Evolutionary conservation across 2,888 invertebrate species (phyloP).

Genomic region (Galerucella pusilla): DNA sequence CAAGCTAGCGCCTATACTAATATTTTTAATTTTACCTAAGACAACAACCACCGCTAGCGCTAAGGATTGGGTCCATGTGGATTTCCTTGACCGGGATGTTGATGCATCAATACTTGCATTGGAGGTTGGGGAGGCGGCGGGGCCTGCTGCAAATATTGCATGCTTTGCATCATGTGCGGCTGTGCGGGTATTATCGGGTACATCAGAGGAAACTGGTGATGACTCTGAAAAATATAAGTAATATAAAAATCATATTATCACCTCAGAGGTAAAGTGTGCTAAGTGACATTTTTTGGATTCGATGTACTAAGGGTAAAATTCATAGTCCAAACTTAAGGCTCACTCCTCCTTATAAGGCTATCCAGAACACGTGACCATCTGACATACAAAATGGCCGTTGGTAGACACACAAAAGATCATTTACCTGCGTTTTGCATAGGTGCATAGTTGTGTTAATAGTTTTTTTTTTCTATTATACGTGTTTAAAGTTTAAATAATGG

Average conservation of each 20-base stretch:
- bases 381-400: too few relatives aligned
- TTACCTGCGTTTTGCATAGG: too few relatives aligned
- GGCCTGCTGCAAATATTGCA: constrained; percentile 67
- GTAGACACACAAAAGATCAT: too few relatives aligned
- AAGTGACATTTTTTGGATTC: too few relatives aligned
- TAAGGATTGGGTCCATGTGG: constrained; percentile 61
- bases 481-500: too few relatives aligned
- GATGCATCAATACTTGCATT: constrained; percentile 55
- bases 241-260: neutral
- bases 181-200: constrained; percentile 70
- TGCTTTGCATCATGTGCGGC: constrained; percentile 65
- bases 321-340: too few relatives aligned
- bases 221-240: constrained; percentile 12
- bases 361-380: too few relatives aligned
- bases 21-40: constrained; percentile 44
- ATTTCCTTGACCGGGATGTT: constrained; percentile 63
- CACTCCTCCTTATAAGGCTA: too few relatives aligned
- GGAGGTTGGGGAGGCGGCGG: constrained; percentile 65
- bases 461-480: too few relatives aligned
- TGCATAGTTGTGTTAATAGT: too few relatives aligned
- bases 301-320: too few relatives aligned
- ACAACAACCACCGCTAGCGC: constrained; percentile 50
- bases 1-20: constrained; percentile 20
- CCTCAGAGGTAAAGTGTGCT: neutral
- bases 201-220: constrained; percentile 63